A percentile compares a stretch with the other conserved stretches of the same genome.
phyloP scores from a whole-genome alignment of 2,888 invertebrate species.

The Drosophila paranaensis region DNA sequence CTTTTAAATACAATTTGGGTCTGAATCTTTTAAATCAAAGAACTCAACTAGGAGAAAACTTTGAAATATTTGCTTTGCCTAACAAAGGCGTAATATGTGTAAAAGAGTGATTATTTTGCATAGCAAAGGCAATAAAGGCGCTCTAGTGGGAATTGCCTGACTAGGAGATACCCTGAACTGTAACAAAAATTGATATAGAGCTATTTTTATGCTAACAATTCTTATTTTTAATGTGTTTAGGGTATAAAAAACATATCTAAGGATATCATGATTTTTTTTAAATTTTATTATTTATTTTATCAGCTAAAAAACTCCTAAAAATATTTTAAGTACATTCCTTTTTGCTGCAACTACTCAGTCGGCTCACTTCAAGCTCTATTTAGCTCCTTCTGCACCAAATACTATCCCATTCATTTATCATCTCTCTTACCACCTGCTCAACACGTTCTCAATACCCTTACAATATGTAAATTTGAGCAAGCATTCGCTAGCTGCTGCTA shows the following conservation, averaged over 20 bases:
- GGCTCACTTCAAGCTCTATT: neutral
- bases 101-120: neutral
- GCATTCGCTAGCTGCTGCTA: conserved; percentile 25
- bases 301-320: too few relatives aligned
- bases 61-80: neutral
- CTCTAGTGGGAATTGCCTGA: rapidly evolving
- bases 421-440: conserved; percentile 13
- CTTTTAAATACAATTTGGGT: conserved; percentile 25
- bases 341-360: neutral
- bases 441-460: conserved; percentile 2
- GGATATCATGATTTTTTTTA: too few relatives aligned
- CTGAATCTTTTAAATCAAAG: neutral
- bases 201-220: too few relatives aligned
- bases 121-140: rapidly evolving
- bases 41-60: neutral
- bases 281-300: too few relatives aligned
- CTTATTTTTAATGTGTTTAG: too few relatives aligned
- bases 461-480: conserved; percentile 12
- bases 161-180: neutral
- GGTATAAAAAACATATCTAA: too few relatives aligned
- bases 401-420: neutral
- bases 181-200: too few relatives aligned
- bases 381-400: neutral
- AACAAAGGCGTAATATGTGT: neutral
- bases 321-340: too few relatives aligned